phyloP scores from a whole-genome alignment of 2,797 vertebrate species.

The Delichon dasypus region DNA sequence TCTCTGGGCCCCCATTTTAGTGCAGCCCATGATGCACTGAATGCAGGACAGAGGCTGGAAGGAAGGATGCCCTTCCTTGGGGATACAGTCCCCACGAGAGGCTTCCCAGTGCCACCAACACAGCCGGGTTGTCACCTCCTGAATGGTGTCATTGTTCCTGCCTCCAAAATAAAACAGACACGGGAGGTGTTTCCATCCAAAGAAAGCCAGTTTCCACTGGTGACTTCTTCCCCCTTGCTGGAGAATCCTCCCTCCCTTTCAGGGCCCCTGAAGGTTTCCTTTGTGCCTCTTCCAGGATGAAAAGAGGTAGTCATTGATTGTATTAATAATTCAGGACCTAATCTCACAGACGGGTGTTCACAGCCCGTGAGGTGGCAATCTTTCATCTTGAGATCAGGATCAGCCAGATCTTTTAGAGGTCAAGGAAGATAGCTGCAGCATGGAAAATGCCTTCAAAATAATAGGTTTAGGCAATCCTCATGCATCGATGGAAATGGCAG shows the following conservation, averaged over 20 bases:
- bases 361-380: slow-evolving; percentile 45
- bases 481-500: neutral
- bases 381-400: slow-evolving; percentile 60
- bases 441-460: slow-evolving; percentile 25
- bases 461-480: neutral
- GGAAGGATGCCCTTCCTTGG: neutral
- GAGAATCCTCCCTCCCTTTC: neutral
- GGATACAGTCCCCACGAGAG: neutral
- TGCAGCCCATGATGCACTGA: neutral
- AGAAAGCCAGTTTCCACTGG: slow-evolving; percentile 36
- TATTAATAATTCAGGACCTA: slow-evolving; percentile 68
- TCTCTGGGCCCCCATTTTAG: neutral
- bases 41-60: neutral
- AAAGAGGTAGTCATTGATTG: slow-evolving; percentile 66
- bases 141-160: slow-evolving; percentile 2
- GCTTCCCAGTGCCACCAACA: neutral
- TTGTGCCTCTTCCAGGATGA: slow-evolving; percentile 56
- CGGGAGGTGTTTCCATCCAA: neutral
- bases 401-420: slow-evolving; percentile 48
- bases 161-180: neutral
- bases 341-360: slow-evolving; percentile 60
- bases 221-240: neutral
- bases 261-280: slow-evolving; percentile 40
- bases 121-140: neutral
- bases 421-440: slow-evolving; percentile 27